Percentiles rank a stretch among this genome's conserved stretches.
phyloP scores from a whole-genome alignment of 2,888 invertebrate genomes.

The Plebejus melissa region DNA sequence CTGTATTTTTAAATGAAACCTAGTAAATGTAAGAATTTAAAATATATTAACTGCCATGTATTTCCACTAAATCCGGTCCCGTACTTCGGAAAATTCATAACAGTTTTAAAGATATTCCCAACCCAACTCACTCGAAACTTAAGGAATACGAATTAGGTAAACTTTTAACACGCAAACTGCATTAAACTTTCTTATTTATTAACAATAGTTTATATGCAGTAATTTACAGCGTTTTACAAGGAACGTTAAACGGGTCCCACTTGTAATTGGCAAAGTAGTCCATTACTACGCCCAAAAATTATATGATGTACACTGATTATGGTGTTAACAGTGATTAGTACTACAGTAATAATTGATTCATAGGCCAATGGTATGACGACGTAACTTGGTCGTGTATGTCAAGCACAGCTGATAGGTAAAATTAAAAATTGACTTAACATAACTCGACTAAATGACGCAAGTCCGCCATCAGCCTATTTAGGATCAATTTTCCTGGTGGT shows the following conservation, averaged over 20 bases:
- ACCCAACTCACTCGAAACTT: constrained; percentile 22
- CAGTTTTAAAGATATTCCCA: constrained; percentile 25
- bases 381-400: no score
- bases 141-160: constrained; percentile 27
- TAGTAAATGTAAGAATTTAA: background rate
- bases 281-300: no score
- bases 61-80: background rate
- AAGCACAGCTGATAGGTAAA: no score
- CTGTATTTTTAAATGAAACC: background rate
- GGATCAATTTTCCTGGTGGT: no score
- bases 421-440: no score
- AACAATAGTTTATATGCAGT: constrained; percentile 16
- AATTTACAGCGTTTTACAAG: background rate
- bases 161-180: constrained; percentile 28
- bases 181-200: constrained; percentile 29
- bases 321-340: no score
- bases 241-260: background rate
- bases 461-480: no score
- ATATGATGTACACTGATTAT: no score
- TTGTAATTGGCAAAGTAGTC: no score
- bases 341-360: no score
- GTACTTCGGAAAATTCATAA: constrained; percentile 13
- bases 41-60: background rate
- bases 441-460: no score
- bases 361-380: no score